phyloP scores from a whole-genome alignment of 2,797 vertebrate genomes.

The Microctenopoma steveboyesi region DNA sequence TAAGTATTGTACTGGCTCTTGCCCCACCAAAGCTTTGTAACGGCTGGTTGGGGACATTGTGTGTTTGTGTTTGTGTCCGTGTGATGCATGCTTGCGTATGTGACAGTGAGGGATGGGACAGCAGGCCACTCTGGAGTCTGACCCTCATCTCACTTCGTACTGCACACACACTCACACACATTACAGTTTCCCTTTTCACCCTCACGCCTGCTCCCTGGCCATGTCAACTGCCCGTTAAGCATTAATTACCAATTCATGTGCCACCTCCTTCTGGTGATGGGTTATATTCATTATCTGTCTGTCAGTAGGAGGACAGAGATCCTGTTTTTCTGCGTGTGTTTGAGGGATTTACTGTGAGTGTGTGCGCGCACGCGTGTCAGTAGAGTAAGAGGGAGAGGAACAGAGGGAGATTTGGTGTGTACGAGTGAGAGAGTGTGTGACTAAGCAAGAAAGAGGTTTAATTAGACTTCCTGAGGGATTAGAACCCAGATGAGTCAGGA shows the following conservation, averaged over 20 bases:
- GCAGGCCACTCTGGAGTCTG: conserved; percentile 47
- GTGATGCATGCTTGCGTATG: conserved; percentile 11
- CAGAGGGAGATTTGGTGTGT: conserved; percentile 16
- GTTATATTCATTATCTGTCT: conserved; percentile 54
- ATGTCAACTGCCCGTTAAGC: conserved; percentile 67
- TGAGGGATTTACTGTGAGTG: conserved; percentile 4
- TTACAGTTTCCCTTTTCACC: conserved; percentile 26
- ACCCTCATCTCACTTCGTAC: conserved; percentile 58
- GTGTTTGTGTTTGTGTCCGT: conserved; percentile 26
- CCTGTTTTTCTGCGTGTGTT: conserved; percentile 44
- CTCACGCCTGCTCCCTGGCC: conserved; percentile 28
- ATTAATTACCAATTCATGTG: conserved; percentile 76
- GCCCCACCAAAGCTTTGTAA: conserved; percentile 59
- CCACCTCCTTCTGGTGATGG: conserved; percentile 55
- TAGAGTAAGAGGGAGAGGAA: conserved; percentile 1
- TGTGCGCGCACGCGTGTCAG: conserved; percentile 12
- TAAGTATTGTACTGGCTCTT: conserved; percentile 55
- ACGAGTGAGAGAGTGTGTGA: conserved; percentile 37
- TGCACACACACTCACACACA: conserved; percentile 27
- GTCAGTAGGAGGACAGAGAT: conserved; percentile 32
- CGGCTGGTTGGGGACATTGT: conserved; percentile 47
- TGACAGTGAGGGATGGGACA: conserved; percentile 50
- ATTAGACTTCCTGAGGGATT: conserved; percentile 83
- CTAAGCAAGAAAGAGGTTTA: conserved; percentile 71
- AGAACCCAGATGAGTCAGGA: conserved; percentile 77